Base-by-base conservation (phyloP, 2,113 vertebrate genomes). In the Aegotheles bennettii region DNA sequence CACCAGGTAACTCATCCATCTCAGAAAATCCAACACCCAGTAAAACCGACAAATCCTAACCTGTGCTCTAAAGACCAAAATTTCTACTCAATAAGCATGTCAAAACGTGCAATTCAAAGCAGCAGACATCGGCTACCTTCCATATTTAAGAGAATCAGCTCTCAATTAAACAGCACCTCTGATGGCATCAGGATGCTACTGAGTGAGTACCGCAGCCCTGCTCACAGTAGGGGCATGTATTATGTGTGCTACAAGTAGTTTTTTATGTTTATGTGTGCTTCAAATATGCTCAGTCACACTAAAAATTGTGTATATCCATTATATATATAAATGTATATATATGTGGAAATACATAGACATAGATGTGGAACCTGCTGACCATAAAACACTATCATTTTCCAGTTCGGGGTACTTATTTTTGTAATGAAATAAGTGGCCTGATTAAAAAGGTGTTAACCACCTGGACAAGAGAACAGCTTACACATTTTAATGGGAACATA, bases 401-500 rank as follows among this genome's bases (percentile, higher is more conserved):
- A 81, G n/a, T 20, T 11, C 0, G 0, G 16, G 20, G 31, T 80
- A 43, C 43, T 74, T 90, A 36, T 56, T 92, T 93, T 67, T 68
- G 36, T 74, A 90, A 86, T 74, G 5, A 95, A 94, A 87, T 90
- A 81, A 92, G 78, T 13, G 40, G 73, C 47, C 51, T 86, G 76
- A 90, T 94, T 92, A 93, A 94, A 94, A 96, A 95, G 75, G 88
- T 78, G 82, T 85, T 93, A 94, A 94, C 82, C 28, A 19, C 85
- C 81, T 69, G 74, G 59, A 92, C 73, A 77, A 81, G 82, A 70
- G 91, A 84, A 74, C 90, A 86, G 93, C 69, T 73, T 74, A 80
- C 80, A 92, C 71, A 40, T 95, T 92, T 88, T 91, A 88, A 79
- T 88, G 73, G 57, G 61, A 88, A 95, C 96, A 89, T 90, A 87